phyloP scores from a whole-genome alignment of 1,140 invertebrate species.

The Drosophila tropicalis region DNA sequence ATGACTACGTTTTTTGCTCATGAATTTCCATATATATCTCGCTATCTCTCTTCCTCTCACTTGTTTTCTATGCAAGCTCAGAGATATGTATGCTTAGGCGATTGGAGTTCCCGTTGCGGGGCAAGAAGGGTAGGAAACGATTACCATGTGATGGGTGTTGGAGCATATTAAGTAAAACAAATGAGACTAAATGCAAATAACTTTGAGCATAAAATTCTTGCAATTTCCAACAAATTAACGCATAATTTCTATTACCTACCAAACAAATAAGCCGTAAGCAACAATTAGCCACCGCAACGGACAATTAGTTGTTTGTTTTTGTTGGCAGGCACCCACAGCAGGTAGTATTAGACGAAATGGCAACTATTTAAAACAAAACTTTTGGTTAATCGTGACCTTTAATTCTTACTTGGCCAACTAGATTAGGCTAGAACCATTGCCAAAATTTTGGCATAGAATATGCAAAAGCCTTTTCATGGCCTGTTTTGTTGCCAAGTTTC shows the following conservation, averaged over 20 bases:
- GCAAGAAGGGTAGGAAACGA: not conserved
- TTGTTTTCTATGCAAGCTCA: not conserved
- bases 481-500: too few relatives aligned
- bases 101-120: not conserved
- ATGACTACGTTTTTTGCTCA: slow-evolving; percentile 63
- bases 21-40: slow-evolving; percentile 74
- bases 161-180: slow-evolving; percentile 9
- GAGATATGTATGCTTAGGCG: not conserved
- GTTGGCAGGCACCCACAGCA: not conserved
- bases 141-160: not conserved
- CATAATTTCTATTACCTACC: slow-evolving; percentile 27
- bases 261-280: slow-evolving; percentile 33
- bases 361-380: too few relatives aligned
- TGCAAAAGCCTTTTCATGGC: too few relatives aligned
- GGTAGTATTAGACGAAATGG: too few relatives aligned
- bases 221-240: slow-evolving; percentile 51
- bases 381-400: too few relatives aligned
- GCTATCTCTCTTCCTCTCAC: slow-evolving; percentile 3
- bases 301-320: not conserved
- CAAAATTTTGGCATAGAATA: too few relatives aligned
- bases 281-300: slow-evolving; percentile 4
- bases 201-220: slow-evolving; percentile 26
- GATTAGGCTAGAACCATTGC: too few relatives aligned
- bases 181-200: slow-evolving; percentile 4
- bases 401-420: too few relatives aligned